Base-by-base conservation (phyloP, 2,888 invertebrate species). In the Itoplectis maculator region DNA sequence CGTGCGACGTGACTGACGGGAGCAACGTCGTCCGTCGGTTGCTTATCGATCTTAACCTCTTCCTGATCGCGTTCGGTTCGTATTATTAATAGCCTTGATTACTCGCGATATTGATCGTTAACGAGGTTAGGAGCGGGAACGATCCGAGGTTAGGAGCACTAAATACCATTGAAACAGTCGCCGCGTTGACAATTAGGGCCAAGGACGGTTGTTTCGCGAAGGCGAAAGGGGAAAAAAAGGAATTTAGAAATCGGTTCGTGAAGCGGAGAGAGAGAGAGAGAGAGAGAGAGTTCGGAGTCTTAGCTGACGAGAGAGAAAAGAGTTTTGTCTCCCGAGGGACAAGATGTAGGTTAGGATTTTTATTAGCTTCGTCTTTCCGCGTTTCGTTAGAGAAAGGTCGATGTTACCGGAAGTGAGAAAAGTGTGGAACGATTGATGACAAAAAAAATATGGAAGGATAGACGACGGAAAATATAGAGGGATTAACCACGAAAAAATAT, bases 101-200 rank as follows among this genome's bases (percentile, higher is more conserved):
- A 45, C 11, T 29, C 45, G 40, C 15, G 8, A 68, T 76, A 72
- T 76, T 37, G 59, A 37, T 37, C 18, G 47, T 49, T 45, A 51
- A 15, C 18, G 40, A 56, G 56, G 47, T 15, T 65, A 6, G 35
- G 42, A 35, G 47, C 47, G 45, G 23, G 23, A 63, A n/a, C n/a
- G n/a, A n/a, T n/a, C 8, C 51, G 63, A 20, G 40, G 35, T 11
- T 42, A 40, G 13, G 2, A 42, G 49, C 18, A 61, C 29, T 29
- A 51, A 78, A 78, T 42, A 29, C 37, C 37, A 61, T 61, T 61
- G n/a, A 2, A 18, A 37, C n/a, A n/a, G n/a, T n/a, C n/a, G n/a
- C n/a, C n/a, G n/a, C n/a, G n/a, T n/a, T n/a, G n/a, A n/a, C 35
- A 61, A 77, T 81, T 68, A 66, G 68, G 56, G 35, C 40, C 68